Evolutionary conservation across 2,113 vertebrate species (phyloP), one percentile per base, ranked within the genome.

Genomic region (Gymnocephalus cernua): DNA sequence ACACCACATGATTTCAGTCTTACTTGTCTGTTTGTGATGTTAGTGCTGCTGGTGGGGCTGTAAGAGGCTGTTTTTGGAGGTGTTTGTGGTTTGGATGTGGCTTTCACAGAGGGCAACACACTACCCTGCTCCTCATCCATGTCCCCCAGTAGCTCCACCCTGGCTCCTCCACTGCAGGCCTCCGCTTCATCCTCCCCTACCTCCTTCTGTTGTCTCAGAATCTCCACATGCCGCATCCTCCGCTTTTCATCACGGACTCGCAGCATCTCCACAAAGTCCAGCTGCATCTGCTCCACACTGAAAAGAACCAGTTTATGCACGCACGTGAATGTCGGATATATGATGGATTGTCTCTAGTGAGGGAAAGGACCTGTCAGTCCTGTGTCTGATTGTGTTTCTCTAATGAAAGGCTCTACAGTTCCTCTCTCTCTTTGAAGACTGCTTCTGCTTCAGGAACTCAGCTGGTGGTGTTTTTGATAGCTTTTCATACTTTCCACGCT

Each of bases 261-360:
- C 79, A 95, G 90, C 82, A 91, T 87, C 77, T 95, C 93, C 0
- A 91, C 88, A 56, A 95, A 85, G 25, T 95, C 95, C 73, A 93
- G 45, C 76, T 93, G 91, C 3, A 89, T 44, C 85, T 93, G 90
- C 64, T 91, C 93, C 21, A 14, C 4, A 16, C 94, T 94, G 71
- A 38, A 48, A 50, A 57, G 5, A 80, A 67, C 69, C 25, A 70
- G 32, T 14, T 29, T 5, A 29, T 7, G n/a, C 0, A 74, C 6
- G 56, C 9, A 29, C 12, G 41, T 80, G 51, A 58, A 66, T 63
- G n/a, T n/a, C 35, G 0, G 6, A 57, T n/a, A 19, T 47, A 47
- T 54, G 71, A 87, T 65, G 69, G 44, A 75, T 58, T 0, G 25
- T n/a, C 35, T 56, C 38, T 9, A 32, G 29, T 74, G 6, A 44